Conservation (phyloP, 2,888 invertebrate species). For the Dicranocentrus wangi region DNA sequence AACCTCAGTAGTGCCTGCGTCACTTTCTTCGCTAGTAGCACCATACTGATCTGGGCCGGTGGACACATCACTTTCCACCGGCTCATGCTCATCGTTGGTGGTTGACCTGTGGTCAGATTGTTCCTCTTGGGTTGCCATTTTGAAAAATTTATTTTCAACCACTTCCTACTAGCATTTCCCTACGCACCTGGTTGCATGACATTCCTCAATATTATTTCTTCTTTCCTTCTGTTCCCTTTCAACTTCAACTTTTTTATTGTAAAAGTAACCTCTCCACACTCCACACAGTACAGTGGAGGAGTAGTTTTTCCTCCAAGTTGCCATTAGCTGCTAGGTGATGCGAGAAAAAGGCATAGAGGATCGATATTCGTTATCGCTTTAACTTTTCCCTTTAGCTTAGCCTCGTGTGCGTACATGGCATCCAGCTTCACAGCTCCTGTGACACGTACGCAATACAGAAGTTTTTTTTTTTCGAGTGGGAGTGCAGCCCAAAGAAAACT, state of each 20-base stretch:
- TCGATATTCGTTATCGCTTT: constrained; percentile 17
- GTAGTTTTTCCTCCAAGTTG: neutral
- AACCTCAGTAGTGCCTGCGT: too few species aligned
- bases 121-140: neutral
- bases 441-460: too few species aligned
- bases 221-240: neutral
- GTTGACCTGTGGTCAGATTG: neutral
- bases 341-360: neutral
- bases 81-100: too few species aligned
- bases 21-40: too few species aligned
- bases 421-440: too few species aligned
- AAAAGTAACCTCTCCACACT: neutral
- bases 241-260: neutral
- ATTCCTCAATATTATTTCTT: constrained; percentile 33
- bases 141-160: too few species aligned
- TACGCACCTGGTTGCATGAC: constrained; percentile 35
- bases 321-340: neutral
- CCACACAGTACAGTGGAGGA: neutral
- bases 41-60: too few species aligned
- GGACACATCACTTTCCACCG: too few species aligned
- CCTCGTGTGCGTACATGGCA: neutral
- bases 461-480: too few species aligned
- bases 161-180: too few species aligned
- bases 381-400: neutral
- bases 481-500: neutral